Conservation (phyloP, 2,888 invertebrate genomes). For the Anodontia alba region DNA sequence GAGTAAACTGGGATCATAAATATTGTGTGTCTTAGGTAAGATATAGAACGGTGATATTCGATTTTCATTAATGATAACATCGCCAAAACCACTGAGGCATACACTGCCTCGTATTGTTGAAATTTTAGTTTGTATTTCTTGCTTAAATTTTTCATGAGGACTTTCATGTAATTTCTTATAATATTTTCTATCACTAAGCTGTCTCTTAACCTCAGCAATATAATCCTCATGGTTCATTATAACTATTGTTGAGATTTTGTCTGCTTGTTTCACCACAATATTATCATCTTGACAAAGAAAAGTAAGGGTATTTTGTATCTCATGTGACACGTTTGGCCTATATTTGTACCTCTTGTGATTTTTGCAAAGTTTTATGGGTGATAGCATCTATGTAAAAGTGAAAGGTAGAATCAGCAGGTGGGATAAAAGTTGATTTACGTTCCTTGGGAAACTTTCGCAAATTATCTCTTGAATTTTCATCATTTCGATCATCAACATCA, state of each 20-base stretch:
- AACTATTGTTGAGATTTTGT: slow-evolving; percentile 17
- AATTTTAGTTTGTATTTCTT: not conserved
- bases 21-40: not conserved
- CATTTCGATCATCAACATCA: not conserved
- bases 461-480: too few relatives aligned
- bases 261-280: slow-evolving; percentile 31
- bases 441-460: slow-evolving; percentile 4
- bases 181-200: slow-evolving; percentile 10
- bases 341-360: slow-evolving; percentile 3
- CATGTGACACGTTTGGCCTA: slow-evolving; percentile 6
- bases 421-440: slow-evolving; percentile 23
- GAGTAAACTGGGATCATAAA: not conserved
- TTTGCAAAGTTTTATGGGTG: slow-evolving; percentile 27
- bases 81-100: not conserved
- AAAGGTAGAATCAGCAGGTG: slow-evolving; percentile 23
- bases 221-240: slow-evolving; percentile 27
- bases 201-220: slow-evolving; percentile 16
- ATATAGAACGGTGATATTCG: slow-evolving; percentile 3
- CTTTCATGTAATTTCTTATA: not conserved
- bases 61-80: not conserved
- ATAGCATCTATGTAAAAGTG: slow-evolving; percentile 36
- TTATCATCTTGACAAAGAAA: not conserved
- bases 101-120: not conserved
- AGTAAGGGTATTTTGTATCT: not conserved
- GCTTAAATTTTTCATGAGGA: not conserved